These are phyloP conservation scores for Passer montanus DNA, from an alignment of 2,113 vertebrate genomes.

Conservation along the genomic window DNA sequence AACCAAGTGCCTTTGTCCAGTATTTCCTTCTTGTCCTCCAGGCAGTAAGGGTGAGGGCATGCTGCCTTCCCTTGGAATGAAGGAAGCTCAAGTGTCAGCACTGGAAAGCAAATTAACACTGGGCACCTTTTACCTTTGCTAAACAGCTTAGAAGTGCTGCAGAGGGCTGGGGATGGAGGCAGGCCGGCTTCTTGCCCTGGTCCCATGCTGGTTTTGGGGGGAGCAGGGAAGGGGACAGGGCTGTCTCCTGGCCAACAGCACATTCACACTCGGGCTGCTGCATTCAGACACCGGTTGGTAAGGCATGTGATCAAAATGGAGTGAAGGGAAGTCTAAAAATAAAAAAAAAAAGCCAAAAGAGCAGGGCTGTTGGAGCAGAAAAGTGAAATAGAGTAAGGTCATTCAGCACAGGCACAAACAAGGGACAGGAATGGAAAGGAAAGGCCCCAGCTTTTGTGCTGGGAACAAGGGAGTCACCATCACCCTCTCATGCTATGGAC, in stretches of 20 bases:
- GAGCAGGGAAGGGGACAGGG: neutral
- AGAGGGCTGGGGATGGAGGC: neutral
- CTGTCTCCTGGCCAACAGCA: neutral
- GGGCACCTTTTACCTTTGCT: neutral
- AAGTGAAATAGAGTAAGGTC: neutral
- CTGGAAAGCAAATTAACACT: neutral
- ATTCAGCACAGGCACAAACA: neutral
- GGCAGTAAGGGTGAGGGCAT: neutral
- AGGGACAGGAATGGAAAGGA: neutral
- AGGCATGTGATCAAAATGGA: slow-evolving; percentile 27
- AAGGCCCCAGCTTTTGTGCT: neutral
- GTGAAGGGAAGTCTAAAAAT: neutral
- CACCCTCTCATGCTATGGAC: neutral
- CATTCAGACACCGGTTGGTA: neutral
- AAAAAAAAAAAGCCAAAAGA: neutral
- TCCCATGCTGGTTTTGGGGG: neutral
- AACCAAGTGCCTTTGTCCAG: neutral
- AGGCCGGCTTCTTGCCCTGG: neutral
- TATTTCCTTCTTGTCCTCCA: neutral
- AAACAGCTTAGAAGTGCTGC: neutral
- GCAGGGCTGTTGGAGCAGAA: neutral
- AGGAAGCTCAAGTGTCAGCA: neutral
- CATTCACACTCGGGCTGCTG: neutral
- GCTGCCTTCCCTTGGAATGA: neutral
- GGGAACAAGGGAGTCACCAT: neutral